Conservation (phyloP, 2,113 vertebrate species). For the Hydrochoerus hydrochaeris region DNA sequence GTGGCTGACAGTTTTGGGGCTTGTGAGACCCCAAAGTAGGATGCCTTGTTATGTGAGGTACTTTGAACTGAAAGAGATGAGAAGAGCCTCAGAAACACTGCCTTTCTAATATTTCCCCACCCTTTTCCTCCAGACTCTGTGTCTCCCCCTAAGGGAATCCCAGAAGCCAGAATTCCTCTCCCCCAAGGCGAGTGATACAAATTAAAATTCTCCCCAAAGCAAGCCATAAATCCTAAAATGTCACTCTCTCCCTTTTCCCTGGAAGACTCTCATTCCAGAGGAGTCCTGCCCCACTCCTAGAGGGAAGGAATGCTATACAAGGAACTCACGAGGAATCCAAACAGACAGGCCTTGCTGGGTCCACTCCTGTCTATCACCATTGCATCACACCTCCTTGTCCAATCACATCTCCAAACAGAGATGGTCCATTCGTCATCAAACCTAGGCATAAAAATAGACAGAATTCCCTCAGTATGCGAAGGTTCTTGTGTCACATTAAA, state of each 20-base stretch:
- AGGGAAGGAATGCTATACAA: not conserved
- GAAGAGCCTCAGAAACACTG: not conserved
- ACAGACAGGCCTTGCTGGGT: slow-evolving; percentile 29
- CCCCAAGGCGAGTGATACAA: not conserved
- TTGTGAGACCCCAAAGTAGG: not conserved
- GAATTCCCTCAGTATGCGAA: not conserved
- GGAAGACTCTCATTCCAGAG: slow-evolving; percentile 39
- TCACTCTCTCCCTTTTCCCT: not conserved
- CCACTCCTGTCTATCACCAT: not conserved
- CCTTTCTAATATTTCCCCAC: not conserved
- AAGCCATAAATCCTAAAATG: slow-evolving; percentile 14
- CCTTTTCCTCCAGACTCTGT: not conserved
- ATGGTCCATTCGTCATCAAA: not conserved
- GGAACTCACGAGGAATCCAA: slow-evolving; percentile 5
- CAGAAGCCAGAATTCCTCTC: not conserved
- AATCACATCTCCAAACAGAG: not conserved
- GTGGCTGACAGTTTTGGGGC: not conserved
- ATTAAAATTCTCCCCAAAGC: slow-evolving; percentile 33
- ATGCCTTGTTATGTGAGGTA: too few species aligned
- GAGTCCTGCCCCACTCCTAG: not conserved
- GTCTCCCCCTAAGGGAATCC: not conserved
- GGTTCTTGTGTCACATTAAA: not conserved
- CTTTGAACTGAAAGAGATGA: not conserved
- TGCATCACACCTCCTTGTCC: not conserved
- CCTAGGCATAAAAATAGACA: not conserved